Base-by-base conservation (phyloP, 1,140 invertebrate species). In the Brachionus rubens region DNA sequence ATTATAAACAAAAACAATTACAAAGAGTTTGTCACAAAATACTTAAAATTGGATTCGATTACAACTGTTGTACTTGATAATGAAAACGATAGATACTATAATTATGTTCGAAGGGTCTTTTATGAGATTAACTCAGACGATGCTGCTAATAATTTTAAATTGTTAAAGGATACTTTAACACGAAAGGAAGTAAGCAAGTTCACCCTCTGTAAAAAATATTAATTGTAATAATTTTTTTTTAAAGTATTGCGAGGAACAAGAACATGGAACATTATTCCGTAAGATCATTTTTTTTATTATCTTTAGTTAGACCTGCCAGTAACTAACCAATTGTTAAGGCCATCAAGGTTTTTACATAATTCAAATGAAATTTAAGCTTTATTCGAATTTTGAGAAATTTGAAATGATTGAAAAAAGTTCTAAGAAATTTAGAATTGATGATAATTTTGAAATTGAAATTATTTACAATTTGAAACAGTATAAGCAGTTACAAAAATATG, bases 1-100 rank as follows among this genome's bases (percentile, higher is more conserved):
- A 59, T 59, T n/a, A 19, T 59, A 6, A 59, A 59, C 36, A 59
- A 59, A 59, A 59, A 33, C 19, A 59, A 59, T 36, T 59, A 59
- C 16, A 59, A 36, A 14, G n/a, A 59, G 36, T 59, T 59, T 59
- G 28, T 33, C 2, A 59, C 19, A n/a, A 59, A 59, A 9, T 59
- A 59, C n/a, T 33, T 9, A 3, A 36, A 59, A n/a, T 9, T 59
- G 19, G 30, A 59, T 59, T 7, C 5, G 6, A 28, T 59, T 33
- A 36, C 30, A 9, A 33, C 54, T 3, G n/a, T 16, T 16, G 36
- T 59, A 1, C 9, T 33, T n/a, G 19, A 54, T 54, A 14, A 24
- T 4, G 33, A n/a, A 12, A 28, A 19, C 12, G 19, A 36, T 14
- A 33, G 7, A 36, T 59, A 36, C 36, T 28, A 36, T 40, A 3